A percentile compares a stretch with the other conserved stretches of the same genome.
Evolutionary conservation across 2,797 vertebrate genomes (phyloP).

Genomic region (Epinephelus malabaricus): DNA sequence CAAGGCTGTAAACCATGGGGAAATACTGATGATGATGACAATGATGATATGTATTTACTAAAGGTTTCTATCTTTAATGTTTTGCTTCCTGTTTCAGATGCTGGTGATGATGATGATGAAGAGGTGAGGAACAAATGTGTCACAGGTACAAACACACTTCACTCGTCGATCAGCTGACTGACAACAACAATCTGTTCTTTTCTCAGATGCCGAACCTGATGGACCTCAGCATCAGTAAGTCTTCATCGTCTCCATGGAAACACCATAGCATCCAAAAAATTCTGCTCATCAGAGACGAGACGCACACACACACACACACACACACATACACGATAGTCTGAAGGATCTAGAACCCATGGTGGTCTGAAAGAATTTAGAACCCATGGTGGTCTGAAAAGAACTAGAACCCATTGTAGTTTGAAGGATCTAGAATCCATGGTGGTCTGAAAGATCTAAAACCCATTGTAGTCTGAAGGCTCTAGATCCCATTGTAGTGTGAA

Average conservation of each 20-base stretch:
- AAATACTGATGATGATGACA: too few relatives aligned
- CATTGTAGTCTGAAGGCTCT: too few relatives aligned
- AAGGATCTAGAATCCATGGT: too few relatives aligned
- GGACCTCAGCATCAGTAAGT: slow-evolving; percentile 84
- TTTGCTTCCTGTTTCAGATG: slow-evolving; percentile 36
- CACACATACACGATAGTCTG: neutral
- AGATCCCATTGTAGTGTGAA: too few relatives aligned
- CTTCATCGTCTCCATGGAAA: neutral
- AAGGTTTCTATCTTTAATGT: neutral
- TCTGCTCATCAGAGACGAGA: neutral
- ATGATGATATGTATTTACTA: too few relatives aligned
- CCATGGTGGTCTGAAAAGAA: too few relatives aligned
- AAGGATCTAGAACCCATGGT: too few relatives aligned
- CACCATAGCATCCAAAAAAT: neutral
- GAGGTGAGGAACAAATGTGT: slow-evolving; percentile 71
- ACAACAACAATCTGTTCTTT: neutral
- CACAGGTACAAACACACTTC: neutral
- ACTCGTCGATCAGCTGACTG: neutral
- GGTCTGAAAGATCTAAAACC: too few relatives aligned
- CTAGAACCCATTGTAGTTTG: too few relatives aligned
- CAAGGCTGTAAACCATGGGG: too few relatives aligned
- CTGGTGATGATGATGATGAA: slow-evolving; percentile 54
- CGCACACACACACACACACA: too few relatives aligned
- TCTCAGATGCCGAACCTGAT: slow-evolving; percentile 84
- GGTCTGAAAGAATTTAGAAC: too few relatives aligned